A percentile compares a stretch with the other conserved stretches of the same genome.
Conservation (phyloP, 1,140 invertebrate species). For the Potamilus streckersoni region DNA sequence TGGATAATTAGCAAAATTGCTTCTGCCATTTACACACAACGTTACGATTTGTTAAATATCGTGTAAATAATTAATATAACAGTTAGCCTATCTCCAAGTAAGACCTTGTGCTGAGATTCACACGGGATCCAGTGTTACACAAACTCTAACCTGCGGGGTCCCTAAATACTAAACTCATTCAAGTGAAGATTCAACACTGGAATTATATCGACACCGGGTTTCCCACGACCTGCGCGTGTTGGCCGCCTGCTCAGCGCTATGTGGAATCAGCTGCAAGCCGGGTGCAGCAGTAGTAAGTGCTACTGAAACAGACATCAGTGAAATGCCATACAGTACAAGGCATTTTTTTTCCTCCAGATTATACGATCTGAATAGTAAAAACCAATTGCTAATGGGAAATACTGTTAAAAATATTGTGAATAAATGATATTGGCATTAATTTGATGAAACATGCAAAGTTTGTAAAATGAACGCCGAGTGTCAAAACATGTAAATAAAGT, state of each 20-base stretch:
- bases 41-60: too few relatives aligned
- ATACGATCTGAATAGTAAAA: neutral
- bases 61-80: too few relatives aligned
- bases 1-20: too few relatives aligned
- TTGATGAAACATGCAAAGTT: slow-evolving; percentile 3
- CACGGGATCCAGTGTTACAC: slow-evolving; percentile 24
- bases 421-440: neutral
- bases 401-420: slow-evolving; percentile 1
- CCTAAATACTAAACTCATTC: slow-evolving; percentile 1
- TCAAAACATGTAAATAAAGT: slow-evolving; percentile 7
- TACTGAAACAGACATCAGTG: slow-evolving; percentile 2
- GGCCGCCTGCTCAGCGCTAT: slow-evolving; percentile 31
- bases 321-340: neutral
- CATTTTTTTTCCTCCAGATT: neutral
- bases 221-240: slow-evolving; percentile 51
- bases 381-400: neutral
- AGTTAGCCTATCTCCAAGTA: too few relatives aligned
- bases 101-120: slow-evolving; percentile 12
- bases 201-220: slow-evolving; percentile 24
- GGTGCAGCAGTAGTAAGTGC: slow-evolving; percentile 1
- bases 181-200: neutral
- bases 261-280: slow-evolving; percentile 22
- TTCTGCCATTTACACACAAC: too few relatives aligned
- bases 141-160: slow-evolving; percentile 27
- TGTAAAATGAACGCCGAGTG: slow-evolving; percentile 13